Evolutionary conservation across 2,797 vertebrate species (phyloP).

Genomic region (Parauchenoglanis ngamensis): DNA sequence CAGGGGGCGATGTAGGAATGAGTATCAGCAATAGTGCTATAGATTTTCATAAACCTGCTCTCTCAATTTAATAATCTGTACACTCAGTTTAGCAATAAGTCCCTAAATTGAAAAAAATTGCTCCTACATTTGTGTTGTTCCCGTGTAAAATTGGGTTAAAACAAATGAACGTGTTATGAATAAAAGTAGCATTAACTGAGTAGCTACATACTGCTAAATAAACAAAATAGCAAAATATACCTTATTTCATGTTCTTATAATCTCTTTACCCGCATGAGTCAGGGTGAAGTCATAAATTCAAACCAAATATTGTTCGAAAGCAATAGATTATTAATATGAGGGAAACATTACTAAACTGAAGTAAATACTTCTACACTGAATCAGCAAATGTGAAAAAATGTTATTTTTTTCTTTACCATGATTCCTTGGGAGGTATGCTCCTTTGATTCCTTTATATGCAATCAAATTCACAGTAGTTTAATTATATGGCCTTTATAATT

Average conservation of each 20-base stretch:
- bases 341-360: background rate
- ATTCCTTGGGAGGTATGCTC: background rate
- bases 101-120: background rate
- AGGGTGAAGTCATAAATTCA: background rate
- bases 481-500: slow-evolving; percentile 30
- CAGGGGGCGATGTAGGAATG: slow-evolving; percentile 27
- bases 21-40: background rate
- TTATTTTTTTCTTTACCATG: background rate
- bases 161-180: background rate
- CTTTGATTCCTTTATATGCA: background rate
- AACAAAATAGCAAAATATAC: background rate
- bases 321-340: background rate
- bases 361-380: background rate
- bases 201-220: slow-evolving; percentile 5
- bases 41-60: background rate
- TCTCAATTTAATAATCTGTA: background rate
- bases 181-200: background rate
- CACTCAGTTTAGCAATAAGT: background rate
- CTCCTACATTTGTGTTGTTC: background rate
- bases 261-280: slow-evolving; percentile 19
- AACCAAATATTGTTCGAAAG: background rate
- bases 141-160: background rate
- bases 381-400: background rate
- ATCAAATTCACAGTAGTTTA: slow-evolving; percentile 44
- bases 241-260: background rate